Conservation (phyloP, 2,797 vertebrate genomes). For the Anniella stebbinsi region DNA sequence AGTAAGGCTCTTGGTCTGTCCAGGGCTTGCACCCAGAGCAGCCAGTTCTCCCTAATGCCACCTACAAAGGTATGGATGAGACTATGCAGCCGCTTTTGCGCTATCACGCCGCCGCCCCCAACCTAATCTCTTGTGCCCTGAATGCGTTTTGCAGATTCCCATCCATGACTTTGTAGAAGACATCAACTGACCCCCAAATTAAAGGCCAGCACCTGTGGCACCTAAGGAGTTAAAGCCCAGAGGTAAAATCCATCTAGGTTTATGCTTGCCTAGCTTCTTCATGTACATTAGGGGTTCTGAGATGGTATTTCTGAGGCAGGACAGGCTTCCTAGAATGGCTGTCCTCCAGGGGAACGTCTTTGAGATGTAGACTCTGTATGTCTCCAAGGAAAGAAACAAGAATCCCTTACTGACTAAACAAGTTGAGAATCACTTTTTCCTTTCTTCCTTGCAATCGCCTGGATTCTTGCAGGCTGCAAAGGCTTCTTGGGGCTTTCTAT, state of each 20-base stretch:
- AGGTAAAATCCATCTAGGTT: constrained; percentile 71
- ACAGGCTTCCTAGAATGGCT: accelerated
- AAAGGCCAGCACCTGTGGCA: constrained; percentile 71
- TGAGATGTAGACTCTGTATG: too few relatives aligned
- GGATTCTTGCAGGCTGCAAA: neutral
- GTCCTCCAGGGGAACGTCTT: too few relatives aligned
- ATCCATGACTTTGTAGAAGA: constrained; percentile 83
- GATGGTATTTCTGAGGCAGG: neutral
- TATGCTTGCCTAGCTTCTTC: constrained; percentile 70
- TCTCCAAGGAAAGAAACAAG: neutral
- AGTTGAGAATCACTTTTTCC: neutral
- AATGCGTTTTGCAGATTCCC: constrained; percentile 85
- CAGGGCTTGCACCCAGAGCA: constrained; percentile 8
- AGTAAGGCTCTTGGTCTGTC: neutral
- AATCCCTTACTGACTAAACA: neutral
- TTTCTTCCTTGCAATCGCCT: neutral
- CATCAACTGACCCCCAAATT: constrained; percentile 69
- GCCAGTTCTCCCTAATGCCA: neutral
- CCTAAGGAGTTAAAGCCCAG: constrained; percentile 76
- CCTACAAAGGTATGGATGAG: constrained; percentile 48
- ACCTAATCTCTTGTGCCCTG: constrained; percentile 80
- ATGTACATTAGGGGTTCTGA: neutral
- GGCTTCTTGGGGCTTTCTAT: too few relatives aligned
- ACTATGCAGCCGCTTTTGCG: constrained; percentile 46
- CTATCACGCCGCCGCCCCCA: constrained; percentile 62